Conservation (phyloP, 2,888 invertebrate species). For the Nomada fucata region DNA sequence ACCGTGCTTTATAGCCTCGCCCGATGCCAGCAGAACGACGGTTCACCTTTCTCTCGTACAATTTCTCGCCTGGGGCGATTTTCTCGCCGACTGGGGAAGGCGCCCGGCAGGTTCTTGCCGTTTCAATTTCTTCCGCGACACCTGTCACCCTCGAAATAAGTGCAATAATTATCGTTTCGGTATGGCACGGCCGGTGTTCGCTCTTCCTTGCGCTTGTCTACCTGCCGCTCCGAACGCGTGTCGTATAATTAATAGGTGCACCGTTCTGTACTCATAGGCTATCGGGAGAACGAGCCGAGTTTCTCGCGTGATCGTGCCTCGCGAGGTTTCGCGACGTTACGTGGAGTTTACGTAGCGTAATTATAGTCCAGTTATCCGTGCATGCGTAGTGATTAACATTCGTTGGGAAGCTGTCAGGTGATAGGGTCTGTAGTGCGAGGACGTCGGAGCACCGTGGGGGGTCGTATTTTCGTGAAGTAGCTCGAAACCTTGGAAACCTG, state of each 20-base stretch:
- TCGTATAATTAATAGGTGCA: conserved; percentile 20
- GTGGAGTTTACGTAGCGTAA: background rate
- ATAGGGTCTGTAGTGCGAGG: background rate
- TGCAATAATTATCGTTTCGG: conserved; percentile 45
- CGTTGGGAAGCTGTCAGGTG: background rate
- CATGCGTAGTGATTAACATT: too few species aligned
- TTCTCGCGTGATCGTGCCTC: conserved; percentile 6
- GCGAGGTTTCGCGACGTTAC: background rate
- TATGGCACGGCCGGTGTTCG: background rate
- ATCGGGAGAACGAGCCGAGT: background rate
- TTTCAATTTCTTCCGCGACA: conserved; percentile 55
- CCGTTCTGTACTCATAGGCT: conserved; percentile 3
- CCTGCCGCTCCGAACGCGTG: background rate
- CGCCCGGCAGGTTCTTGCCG: conserved; percentile 58
- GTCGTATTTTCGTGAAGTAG: too few species aligned
- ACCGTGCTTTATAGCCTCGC: conserved; percentile 53
- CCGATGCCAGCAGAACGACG: conserved; percentile 36
- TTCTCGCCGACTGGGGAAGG: conserved; percentile 62
- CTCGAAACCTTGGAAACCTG: conserved; percentile 2
- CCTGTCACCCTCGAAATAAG: conserved; percentile 46
- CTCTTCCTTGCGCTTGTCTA: conserved; percentile 13
- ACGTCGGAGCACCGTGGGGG: too few species aligned
- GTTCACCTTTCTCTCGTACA: conserved; percentile 73
- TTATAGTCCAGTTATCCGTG: background rate
- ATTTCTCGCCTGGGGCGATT: conserved; percentile 73